Conservation (phyloP, 2,113 vertebrate species). For the Sceloporus undulatus region DNA sequence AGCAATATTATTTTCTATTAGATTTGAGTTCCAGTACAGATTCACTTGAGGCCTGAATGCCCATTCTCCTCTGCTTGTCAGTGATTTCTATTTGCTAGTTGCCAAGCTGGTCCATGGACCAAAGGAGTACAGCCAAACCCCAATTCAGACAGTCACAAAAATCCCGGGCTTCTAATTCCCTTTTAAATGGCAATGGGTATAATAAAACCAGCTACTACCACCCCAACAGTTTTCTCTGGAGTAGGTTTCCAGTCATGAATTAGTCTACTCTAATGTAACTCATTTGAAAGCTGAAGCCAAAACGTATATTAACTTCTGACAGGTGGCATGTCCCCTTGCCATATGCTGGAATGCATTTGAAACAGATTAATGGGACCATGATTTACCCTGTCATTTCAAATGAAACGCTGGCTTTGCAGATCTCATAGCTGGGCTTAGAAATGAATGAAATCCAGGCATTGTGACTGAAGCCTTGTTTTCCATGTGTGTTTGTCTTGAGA, state of each 20-base stretch:
- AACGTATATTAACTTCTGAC: conserved; percentile 32
- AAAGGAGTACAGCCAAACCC: conserved; percentile 59
- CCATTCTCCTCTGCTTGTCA: conserved; percentile 58
- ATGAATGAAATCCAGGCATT: neutral
- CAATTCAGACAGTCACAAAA: conserved; percentile 57
- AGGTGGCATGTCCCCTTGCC: conserved; percentile 5
- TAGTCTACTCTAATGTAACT: neutral
- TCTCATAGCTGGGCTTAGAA: neutral
- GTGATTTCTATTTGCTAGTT: conserved; percentile 64
- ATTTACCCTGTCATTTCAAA: conserved; percentile 22
- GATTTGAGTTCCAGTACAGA: conserved; percentile 74
- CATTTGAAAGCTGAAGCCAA: neutral
- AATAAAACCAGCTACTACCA: conserved; percentile 12
- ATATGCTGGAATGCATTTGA: conserved; percentile 36
- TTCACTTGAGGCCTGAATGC: conserved; percentile 67
- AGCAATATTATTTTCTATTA: conserved; percentile 69
- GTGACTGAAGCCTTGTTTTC: neutral
- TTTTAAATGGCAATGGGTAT: conserved; percentile 35
- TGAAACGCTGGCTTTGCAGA: conserved; percentile 14
- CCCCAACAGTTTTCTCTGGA: neutral
- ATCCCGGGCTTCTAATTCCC: conserved; percentile 34
- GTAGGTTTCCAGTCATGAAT: neutral
- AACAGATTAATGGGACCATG: conserved; percentile 18
- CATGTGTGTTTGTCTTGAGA: neutral
- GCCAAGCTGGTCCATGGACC: conserved; percentile 72